phyloP scores from a whole-genome alignment of 2,888 invertebrate species.

The Rotaria magnacalcarata region DNA sequence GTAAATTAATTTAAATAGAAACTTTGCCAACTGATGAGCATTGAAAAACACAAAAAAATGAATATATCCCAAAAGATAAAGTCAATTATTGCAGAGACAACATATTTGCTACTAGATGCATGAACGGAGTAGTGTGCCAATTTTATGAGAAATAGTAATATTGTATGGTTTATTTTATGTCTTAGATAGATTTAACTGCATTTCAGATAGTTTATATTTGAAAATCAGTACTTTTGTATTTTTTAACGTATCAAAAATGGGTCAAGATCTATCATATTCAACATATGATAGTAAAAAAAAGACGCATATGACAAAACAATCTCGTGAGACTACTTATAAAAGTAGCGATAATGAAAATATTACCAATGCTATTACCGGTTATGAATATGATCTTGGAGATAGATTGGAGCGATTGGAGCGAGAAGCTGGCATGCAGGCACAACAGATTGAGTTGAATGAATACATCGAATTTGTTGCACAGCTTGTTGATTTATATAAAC shows the following conservation, averaged over 20 bases:
- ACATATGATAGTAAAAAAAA: not conserved
- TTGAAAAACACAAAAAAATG: too few species aligned
- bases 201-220: not conserved
- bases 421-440: not conserved
- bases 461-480: not conserved
- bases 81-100: too few species aligned
- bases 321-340: not conserved
- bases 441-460: not conserved
- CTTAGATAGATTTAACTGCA: not conserved
- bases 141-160: too few species aligned
- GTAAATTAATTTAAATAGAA: too few species aligned
- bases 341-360: not conserved
- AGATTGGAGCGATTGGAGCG: not conserved
- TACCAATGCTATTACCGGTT: not conserved
- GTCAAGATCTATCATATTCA: not conserved
- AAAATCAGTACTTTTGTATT: not conserved
- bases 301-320: not conserved
- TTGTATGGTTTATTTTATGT: too few species aligned
- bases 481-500: slow-evolving; percentile 7
- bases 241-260: not conserved
- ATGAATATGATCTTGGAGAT: not conserved
- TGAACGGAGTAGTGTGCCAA: too few species aligned
- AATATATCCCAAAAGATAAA: too few species aligned
- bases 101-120: too few species aligned
- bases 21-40: too few species aligned